These are phyloP conservation scores for Danaus chrysippus DNA, from an alignment of 2,888 invertebrate species.

Conservation along the genomic window DNA sequence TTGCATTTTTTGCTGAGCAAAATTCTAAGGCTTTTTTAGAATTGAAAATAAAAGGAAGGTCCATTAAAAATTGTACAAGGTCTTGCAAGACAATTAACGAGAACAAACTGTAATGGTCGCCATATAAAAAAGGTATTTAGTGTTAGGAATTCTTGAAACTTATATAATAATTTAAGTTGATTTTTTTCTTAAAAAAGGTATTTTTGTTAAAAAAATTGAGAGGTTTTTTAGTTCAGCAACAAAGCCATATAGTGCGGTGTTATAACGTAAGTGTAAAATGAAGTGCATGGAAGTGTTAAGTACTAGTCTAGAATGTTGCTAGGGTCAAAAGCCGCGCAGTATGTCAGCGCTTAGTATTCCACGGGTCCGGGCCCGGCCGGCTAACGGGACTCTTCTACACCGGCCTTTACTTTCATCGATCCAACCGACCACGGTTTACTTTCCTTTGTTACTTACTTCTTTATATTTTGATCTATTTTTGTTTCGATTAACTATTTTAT, in stretches of 20 bases:
- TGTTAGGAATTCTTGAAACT: constrained; percentile 21
- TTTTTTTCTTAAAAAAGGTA: background rate
- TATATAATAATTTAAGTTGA: background rate
- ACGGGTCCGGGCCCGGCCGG: constrained; percentile 66
- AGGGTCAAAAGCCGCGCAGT: constrained; percentile 79
- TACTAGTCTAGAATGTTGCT: constrained; percentile 74
- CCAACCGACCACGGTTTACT: constrained; percentile 73
- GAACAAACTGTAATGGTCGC: constrained; percentile 7
- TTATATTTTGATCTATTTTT: constrained; percentile 41
- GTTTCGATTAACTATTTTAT: constrained; percentile 1
- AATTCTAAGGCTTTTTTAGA: constrained; percentile 40
- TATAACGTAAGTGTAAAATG: constrained; percentile 42
- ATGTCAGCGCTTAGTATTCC: constrained; percentile 79
- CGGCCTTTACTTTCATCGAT: constrained; percentile 79
- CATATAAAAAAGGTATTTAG: constrained; percentile 13
- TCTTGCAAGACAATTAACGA: constrained; percentile 35
- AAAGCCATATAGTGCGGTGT: constrained; percentile 1
- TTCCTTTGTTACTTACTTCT: constrained; percentile 74
- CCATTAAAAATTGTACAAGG: constrained; percentile 48
- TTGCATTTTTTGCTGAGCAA: constrained; percentile 51
- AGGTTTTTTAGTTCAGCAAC: constrained; percentile 11
- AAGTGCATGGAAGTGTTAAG: constrained; percentile 65
- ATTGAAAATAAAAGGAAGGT: constrained; percentile 21
- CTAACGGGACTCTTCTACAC: constrained; percentile 75
- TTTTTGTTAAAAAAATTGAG: background rate